These are phyloP conservation scores for Eilema sororculum DNA, from an alignment of 2,888 invertebrate genomes.

Conservation along the genomic window DNA sequence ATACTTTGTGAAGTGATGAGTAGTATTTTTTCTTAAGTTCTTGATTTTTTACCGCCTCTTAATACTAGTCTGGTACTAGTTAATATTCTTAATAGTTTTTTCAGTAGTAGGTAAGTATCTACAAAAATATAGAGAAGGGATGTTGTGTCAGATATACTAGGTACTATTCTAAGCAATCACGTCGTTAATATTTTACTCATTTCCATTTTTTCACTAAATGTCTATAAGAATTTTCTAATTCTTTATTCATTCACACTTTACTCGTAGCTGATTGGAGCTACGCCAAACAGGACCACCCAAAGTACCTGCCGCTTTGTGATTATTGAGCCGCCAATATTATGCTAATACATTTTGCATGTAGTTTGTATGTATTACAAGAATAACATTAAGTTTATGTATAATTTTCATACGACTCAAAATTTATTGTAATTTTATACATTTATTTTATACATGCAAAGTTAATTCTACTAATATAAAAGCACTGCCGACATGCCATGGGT, in stretches of 20 bases:
- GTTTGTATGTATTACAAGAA: constrained; percentile 26
- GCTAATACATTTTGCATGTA: background rate
- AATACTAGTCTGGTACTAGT: too few species aligned
- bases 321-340: constrained; percentile 44
- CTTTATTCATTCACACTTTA: constrained; percentile 63
- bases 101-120: background rate
- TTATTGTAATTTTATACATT: constrained; percentile 42
- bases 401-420: constrained; percentile 20
- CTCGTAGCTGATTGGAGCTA: constrained; percentile 58
- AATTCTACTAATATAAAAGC: constrained; percentile 28
- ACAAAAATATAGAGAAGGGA: constrained; percentile 3
- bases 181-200: background rate
- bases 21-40: constrained; percentile 21
- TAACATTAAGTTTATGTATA: constrained; percentile 37
- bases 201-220: background rate
- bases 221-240: constrained; percentile 31
- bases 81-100: constrained; percentile 33
- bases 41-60: constrained; percentile 22
- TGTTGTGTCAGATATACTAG: background rate
- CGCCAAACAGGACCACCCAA: constrained; percentile 66
- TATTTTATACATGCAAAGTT: constrained; percentile 24
- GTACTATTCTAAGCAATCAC: background rate
- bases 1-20: background rate
- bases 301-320: constrained; percentile 56
- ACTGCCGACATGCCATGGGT: constrained; percentile 44